A percentile compares a stretch with the other conserved stretches of the same genome.
phyloP scores from a whole-genome alignment of 1,140 invertebrate genomes.

The Brachionus asplanchnoidis region DNA sequence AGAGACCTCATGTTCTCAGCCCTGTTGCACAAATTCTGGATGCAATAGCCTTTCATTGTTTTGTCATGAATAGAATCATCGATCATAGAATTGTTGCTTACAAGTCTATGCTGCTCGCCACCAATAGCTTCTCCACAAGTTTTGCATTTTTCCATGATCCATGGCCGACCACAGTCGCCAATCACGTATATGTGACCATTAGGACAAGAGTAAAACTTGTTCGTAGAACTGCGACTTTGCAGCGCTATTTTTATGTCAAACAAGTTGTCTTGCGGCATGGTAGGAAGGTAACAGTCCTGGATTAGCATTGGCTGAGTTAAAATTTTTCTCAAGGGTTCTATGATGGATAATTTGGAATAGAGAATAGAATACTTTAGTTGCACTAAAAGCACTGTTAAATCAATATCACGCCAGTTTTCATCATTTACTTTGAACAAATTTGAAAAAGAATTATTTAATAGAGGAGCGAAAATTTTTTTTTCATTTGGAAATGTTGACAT shows the following conservation, averaged over 20 bases:
- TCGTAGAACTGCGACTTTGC: constrained; percentile 42
- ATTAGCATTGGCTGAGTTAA: background rate
- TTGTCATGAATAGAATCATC: constrained; percentile 44
- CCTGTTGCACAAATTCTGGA: background rate
- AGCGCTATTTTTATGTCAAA: constrained; percentile 45
- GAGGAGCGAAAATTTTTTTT: background rate
- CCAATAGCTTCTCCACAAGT: constrained; percentile 48
- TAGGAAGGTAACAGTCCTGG: constrained; percentile 39
- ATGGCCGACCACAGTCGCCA: constrained; percentile 50
- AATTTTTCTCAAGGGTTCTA: constrained; percentile 26
- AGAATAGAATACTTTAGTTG: constrained; percentile 16
- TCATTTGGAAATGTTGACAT: background rate
- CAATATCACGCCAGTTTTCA: constrained; percentile 6
- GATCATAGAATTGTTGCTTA: constrained; percentile 42
- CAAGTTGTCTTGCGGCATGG: constrained; percentile 45
- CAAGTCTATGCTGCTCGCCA: constrained; percentile 44
- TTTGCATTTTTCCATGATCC: constrained; percentile 44
- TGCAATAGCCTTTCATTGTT: constrained; percentile 44
- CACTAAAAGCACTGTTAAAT: background rate
- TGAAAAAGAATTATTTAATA: constrained; percentile 7
- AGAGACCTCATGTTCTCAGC: background rate
- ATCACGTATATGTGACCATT: constrained; percentile 52
- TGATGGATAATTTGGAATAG: background rate
- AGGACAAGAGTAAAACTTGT: constrained; percentile 47
- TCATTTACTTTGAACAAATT: constrained; percentile 14